Conservation (phyloP, 64 coral and sea anemone genomes). For the Stylophora pistillata region DNA sequence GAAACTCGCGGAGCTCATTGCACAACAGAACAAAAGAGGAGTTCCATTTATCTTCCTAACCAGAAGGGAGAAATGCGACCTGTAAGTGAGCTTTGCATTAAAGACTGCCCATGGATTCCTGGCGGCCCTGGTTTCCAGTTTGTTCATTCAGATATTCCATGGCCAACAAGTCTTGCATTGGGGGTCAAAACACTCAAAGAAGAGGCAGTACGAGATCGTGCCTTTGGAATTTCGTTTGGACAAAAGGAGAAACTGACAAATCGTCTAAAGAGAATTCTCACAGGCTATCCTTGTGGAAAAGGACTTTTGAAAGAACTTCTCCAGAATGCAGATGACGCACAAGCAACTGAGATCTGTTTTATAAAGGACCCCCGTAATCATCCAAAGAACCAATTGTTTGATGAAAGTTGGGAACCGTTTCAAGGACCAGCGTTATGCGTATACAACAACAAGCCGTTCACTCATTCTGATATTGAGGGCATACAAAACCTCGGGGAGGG, state of each 20-base stretch:
- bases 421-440: constrained; percentile 81
- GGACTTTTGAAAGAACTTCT: constrained; percentile 82
- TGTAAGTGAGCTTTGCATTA: constrained; percentile 37
- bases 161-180: background rate
- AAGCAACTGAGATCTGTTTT: constrained; percentile 80
- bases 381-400: constrained; percentile 50
- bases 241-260: constrained; percentile 85
- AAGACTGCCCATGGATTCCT: constrained; percentile 75
- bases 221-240: constrained; percentile 60
- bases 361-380: constrained; percentile 67
- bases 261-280: constrained; percentile 70
- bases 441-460: constrained; percentile 81
- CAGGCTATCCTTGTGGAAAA: constrained; percentile 67
- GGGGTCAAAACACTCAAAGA: constrained; percentile 66
- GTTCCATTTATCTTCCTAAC: constrained; percentile 41
- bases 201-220: constrained; percentile 29
- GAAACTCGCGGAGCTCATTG: background rate
- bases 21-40: background rate
- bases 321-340: constrained; percentile 88
- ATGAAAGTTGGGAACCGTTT: constrained; percentile 69
- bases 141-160: constrained; percentile 21
- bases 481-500: constrained; percentile 82
- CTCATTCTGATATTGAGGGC: constrained; percentile 53
- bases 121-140: constrained; percentile 38
- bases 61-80: constrained; percentile 22